Percentiles rank a stretch among this genome's conserved stretches.
Evolutionary conservation across 2,888 invertebrate genomes (phyloP).

Genomic region (Tolmerus cingulatus): DNA sequence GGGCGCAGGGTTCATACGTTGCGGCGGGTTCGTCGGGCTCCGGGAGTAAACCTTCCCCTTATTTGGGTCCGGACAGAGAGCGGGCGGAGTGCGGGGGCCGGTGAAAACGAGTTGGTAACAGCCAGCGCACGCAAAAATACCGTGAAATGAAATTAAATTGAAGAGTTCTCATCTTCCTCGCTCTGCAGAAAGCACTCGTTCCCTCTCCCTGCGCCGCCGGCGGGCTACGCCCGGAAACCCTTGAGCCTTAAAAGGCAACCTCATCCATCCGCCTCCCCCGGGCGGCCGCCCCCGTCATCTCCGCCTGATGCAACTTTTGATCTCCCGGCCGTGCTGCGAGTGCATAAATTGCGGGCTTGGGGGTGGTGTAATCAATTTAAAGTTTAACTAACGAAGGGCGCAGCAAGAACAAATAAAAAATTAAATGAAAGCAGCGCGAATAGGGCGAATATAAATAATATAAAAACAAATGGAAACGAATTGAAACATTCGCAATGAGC

Average conservation of each 20-base stretch:
- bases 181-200: slow-evolving; percentile 15
- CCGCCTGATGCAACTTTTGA: slow-evolving; percentile 25
- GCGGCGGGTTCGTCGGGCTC: not conserved
- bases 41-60: not conserved
- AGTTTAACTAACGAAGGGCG: slow-evolving; percentile 29
- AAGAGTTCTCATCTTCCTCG: slow-evolving; percentile 28
- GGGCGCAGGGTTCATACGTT: not conserved
- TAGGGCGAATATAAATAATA: slow-evolving; percentile 27
- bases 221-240: not conserved
- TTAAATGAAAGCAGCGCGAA: not conserved
- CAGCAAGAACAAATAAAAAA: slow-evolving; percentile 9
- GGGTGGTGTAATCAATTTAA: slow-evolving; percentile 34
- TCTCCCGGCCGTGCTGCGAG: not conserved
- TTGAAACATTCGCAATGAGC: slow-evolving; percentile 28
- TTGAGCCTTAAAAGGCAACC: slow-evolving; percentile 1
- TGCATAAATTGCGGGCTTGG: slow-evolving; percentile 12
- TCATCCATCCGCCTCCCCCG: not conserved
- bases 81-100: not conserved
- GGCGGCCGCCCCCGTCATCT: not conserved
- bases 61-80: not conserved
- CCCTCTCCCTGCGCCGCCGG: not conserved
- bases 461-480: slow-evolving; percentile 20
- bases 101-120: slow-evolving; percentile 14
- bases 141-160: slow-evolving; percentile 34
- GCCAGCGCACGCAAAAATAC: slow-evolving; percentile 29